phyloP scores from a whole-genome alignment of 2,113 vertebrate species.

The Eublepharis macularius region DNA sequence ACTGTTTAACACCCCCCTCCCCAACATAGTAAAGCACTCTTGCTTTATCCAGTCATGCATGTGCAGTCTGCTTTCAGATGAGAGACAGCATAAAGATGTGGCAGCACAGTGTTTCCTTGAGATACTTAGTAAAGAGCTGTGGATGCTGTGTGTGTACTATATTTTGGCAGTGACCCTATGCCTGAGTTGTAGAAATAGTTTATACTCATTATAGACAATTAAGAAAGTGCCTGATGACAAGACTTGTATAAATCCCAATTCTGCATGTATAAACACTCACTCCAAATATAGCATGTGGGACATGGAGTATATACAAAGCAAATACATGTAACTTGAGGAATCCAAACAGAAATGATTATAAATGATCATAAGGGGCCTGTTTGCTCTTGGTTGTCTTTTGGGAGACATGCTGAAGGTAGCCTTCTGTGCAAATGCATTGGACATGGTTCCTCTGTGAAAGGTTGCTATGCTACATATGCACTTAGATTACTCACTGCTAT shows the following conservation, averaged over 20 bases:
- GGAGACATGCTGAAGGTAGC: not conserved
- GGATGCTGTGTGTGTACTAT: not conserved
- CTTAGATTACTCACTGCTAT: constrained; percentile 49
- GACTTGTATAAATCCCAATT: not conserved
- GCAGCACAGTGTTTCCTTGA: not conserved
- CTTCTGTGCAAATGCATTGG: not conserved
- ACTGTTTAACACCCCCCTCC: not conserved
- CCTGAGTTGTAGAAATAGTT: not conserved
- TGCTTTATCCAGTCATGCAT: not conserved
- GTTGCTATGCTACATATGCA: constrained; percentile 63
- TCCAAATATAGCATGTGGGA: not conserved
- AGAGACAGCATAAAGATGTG: not conserved
- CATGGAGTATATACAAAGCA: not conserved
- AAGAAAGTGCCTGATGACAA: not conserved
- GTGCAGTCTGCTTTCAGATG: not conserved
- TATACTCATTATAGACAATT: not conserved
- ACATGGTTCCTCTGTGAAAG: constrained; percentile 33
- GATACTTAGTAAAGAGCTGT: not conserved
- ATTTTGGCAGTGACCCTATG: not conserved
- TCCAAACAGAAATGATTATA: not conserved
- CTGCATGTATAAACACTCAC: not conserved
- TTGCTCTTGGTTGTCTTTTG: not conserved
- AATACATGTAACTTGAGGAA: not conserved
- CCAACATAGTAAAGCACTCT: not conserved
- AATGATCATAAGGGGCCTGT: not conserved